Conservation (phyloP, 2,797 vertebrate genomes). For the Pangasius larnaudii region DNA sequence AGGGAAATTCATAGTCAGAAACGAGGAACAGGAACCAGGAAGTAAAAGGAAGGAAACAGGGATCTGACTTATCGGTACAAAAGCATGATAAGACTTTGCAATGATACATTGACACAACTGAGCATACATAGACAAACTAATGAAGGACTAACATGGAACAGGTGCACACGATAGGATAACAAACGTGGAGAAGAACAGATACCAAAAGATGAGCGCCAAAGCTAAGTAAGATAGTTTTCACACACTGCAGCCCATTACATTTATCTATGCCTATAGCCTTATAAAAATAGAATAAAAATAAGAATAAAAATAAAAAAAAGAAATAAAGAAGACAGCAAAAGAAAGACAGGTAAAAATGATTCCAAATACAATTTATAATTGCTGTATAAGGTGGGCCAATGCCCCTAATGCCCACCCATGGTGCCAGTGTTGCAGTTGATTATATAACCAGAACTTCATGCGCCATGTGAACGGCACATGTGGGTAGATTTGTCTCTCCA, state of each 20-base stretch:
- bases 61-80: background rate
- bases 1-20: background rate
- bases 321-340: background rate
- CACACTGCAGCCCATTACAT: background rate
- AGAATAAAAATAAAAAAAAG: background rate
- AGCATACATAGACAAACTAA: background rate
- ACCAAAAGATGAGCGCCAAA: background rate
- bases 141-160: background rate
- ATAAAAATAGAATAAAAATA: background rate
- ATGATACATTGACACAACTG: background rate
- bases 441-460: background rate
- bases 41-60: background rate
- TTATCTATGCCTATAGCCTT: background rate
- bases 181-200: background rate
- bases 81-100: background rate
- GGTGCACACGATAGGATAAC: constrained; percentile 7
- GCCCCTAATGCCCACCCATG: background rate
- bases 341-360: background rate
- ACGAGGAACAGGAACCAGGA: background rate
- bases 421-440: background rate
- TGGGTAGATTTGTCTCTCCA: background rate
- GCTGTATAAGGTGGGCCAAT: background rate
- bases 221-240: background rate
- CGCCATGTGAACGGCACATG: background rate
- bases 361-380: background rate